Evolutionary conservation across 2,888 invertebrate genomes (phyloP).

Genomic region (Lasioglossum figueresi): DNA sequence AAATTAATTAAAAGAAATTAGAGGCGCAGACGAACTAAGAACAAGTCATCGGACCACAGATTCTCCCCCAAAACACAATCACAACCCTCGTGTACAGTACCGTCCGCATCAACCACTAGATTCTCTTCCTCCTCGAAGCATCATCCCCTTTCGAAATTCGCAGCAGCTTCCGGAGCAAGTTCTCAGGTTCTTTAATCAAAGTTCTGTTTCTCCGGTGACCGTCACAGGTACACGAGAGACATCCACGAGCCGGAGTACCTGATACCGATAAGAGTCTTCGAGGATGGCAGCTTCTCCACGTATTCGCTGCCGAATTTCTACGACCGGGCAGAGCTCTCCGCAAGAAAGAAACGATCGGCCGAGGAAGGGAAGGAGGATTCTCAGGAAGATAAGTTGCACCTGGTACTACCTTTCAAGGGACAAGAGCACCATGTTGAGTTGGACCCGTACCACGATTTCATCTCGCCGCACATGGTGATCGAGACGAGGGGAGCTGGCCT

Average conservation of each 20-base stretch:
- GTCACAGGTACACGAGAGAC: constrained; percentile 83
- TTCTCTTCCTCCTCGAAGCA: background rate
- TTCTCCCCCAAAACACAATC: background rate
- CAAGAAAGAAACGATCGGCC: constrained; percentile 70
- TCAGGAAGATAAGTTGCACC: constrained; percentile 72
- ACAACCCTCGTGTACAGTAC: background rate
- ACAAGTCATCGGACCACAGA: background rate
- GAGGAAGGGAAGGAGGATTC: constrained; percentile 23
- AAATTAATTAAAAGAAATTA: background rate
- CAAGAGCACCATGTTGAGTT: constrained; percentile 84
- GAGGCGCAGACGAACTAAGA: background rate
- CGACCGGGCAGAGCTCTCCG: constrained; percentile 71
- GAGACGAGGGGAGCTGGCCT: constrained; percentile 87
- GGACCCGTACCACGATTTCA: constrained; percentile 85
- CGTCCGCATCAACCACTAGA: background rate
- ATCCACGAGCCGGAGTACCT: constrained; percentile 84
- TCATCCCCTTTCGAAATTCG: background rate
- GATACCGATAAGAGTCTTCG: constrained; percentile 84
- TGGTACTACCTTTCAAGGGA: constrained; percentile 78
- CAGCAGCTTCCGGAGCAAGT: background rate
- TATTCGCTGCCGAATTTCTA: constrained; percentile 84
- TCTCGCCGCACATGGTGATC: constrained; percentile 87
- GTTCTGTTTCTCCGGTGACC: background rate
- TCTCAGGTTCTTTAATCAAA: constrained; percentile 19
- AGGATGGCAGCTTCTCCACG: constrained; percentile 83